Base-by-base conservation (phyloP, 2,888 invertebrate species). In the Phengaris arion region DNA sequence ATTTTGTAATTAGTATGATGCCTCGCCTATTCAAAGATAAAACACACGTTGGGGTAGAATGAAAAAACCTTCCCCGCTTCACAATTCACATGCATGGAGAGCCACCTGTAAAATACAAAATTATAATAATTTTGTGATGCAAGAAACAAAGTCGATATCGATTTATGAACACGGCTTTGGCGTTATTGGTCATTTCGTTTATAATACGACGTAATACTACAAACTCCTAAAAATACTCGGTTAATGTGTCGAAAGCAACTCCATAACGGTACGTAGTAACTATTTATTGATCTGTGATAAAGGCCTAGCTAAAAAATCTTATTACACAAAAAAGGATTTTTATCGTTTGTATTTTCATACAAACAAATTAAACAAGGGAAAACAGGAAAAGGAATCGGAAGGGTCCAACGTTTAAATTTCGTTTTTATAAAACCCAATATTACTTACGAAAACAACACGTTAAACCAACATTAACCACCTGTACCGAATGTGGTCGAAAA, bases 331-430 rank as follows among this genome's bases (percentile, higher is more conserved):
- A 64, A n/a, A 45, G 35, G 45, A 2, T 35, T 2, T 64, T 64
- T 64, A 45, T 64, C 13, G 35, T 35, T 12, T 52, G 52, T 48
- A 13, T 64, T 64, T 45, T 45, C 12, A 45, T 64, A 64, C 35
- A 64, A 64, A 64, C 12, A 64, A 64, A 45, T 64, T 35, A 64
- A 64, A 45, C 35, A 64, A 35, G 64, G 35, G 64, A 64, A 45
- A 64, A 45, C 64, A 64, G 64, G 64, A 64, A 64, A 35, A 64
- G 13, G 13, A 64, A 45, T 13, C 64, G 64, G 64, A 64, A 64
- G 64, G 64, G 64, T 64, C 64, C 35, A 35, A 64, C 13, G 35
- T 64, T 64, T 64, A 45, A 64, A 64, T 64, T 64, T 64, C 64
- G 35, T 64, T 64, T 64, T 45, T 45, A 64, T 64, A 22, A 59